Evolutionary conservation across 2,888 invertebrate genomes (phyloP).

Genomic region (Strigamia transsilvanica): DNA sequence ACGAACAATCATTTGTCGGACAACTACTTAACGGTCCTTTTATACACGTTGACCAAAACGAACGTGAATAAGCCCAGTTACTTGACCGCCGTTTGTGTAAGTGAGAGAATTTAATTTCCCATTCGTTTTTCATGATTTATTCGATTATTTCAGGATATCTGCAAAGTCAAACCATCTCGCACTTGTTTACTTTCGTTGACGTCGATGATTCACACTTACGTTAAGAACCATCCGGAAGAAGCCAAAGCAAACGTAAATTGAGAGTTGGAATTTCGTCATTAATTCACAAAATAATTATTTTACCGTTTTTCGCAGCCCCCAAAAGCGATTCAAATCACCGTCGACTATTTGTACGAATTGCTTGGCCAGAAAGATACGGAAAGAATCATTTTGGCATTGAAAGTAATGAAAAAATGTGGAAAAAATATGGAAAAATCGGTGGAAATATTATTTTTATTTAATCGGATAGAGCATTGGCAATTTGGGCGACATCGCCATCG

Average conservation of each 20-base stretch:
- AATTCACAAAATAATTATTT: neutral
- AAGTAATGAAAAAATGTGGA: neutral
- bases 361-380: neutral
- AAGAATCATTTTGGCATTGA: slow-evolving; percentile 52
- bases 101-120: neutral
- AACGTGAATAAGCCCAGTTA: neutral
- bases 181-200: slow-evolving; percentile 51
- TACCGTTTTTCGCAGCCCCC: slow-evolving; percentile 18
- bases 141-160: slow-evolving; percentile 43
- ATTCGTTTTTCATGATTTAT: neutral
- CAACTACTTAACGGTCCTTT: slow-evolving; percentile 35
- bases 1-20: slow-evolving; percentile 10
- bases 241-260: neutral
- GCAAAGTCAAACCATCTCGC: slow-evolving; percentile 49
- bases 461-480: slow-evolving; percentile 41
- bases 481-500: slow-evolving; percentile 27
- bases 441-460: neutral
- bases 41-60: slow-evolving; percentile 46
- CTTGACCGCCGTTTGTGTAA: slow-evolving; percentile 35
- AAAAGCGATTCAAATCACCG: neutral
- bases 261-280: neutral
- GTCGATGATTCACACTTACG: slow-evolving; percentile 50
- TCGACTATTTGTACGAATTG: neutral
- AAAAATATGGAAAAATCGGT: no score
- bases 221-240: neutral